Conservation (phyloP, 2,797 vertebrate genomes). For the Aselliscus stoliczkanus region DNA sequence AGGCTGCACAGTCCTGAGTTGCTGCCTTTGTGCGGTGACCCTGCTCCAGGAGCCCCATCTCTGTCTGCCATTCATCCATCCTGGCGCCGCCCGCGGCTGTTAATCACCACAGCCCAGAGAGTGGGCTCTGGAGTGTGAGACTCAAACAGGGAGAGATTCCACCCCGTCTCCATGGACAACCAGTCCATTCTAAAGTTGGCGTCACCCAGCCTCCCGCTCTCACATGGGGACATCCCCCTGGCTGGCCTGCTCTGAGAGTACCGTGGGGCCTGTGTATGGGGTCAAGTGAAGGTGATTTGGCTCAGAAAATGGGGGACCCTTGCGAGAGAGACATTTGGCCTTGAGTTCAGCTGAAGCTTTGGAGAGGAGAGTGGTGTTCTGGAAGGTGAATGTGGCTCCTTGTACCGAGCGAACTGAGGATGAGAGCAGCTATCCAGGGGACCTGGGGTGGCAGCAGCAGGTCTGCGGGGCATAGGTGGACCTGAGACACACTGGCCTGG, state of each 20-base stretch:
- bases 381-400: background rate
- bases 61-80: background rate
- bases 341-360: background rate
- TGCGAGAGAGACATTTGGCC: fast-evolving
- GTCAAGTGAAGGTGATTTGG: background rate
- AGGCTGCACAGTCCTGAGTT: background rate
- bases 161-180: fast-evolving
- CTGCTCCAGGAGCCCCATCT: background rate
- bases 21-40: background rate
- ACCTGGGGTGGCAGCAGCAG: background rate
- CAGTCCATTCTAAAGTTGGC: background rate
- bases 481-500: background rate
- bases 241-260: background rate
- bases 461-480: background rate
- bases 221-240: background rate
- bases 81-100: fast-evolving
- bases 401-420: background rate
- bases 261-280: background rate
- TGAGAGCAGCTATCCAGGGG: fast-evolving
- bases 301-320: background rate
- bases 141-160: background rate
- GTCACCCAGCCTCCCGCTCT: background rate
- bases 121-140: background rate
- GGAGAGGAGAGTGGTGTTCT: background rate
- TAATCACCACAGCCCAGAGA: background rate